Evolutionary conservation across 2,113 vertebrate genomes (phyloP), one percentile per base, ranked within the genome.

Genomic region (Rhodinocichla rosea): DNA sequence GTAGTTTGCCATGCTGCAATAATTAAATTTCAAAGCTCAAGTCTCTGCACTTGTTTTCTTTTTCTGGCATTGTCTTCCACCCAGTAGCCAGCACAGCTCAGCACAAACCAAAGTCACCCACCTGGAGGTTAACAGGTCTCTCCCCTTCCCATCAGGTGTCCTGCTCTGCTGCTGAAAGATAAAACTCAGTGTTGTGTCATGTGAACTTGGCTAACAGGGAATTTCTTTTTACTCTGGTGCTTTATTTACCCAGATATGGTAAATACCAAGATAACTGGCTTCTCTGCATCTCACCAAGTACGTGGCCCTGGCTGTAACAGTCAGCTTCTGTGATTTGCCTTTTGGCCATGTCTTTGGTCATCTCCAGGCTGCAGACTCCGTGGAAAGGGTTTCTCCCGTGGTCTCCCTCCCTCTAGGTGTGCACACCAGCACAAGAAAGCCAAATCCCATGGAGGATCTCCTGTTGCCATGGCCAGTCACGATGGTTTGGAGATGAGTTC

Each of bases 1-100:
- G 15, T 26, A 62, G 49, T 14, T 75, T 63, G n/a, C 3, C 88
- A 83, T 60, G 22, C 49, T 83, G 28, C 69, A 83, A 35, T 6
- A 93, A 89, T 68, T 81, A 83, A 65, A 83, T 88, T 86, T 93
- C 90, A 95, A 90, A 93, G 23, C 44, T 80, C 10, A 30, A 30
- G 13, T 33, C 6, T 56, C 33, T 83, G 60, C 52, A 83, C n/a
- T 82, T 91, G 55, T 87, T 88, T 90, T 94, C 45, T 63, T 88
- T 86, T 71, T 24, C 78, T 93, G 56, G 30, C 2, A 0, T 32
- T 92, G 33, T 56, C 89, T 77, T 83, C 62, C 16, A 53, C 40
- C 37, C 73, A 68, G 88, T 81, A 94, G 47, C 60, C 59, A 47
- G 30, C 39, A 50, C n/a, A 81, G 32, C 53, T 35, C 10, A 47